Evolutionary conservation across 1,140 invertebrate genomes (phyloP).

Genomic region (Pseudomyrmex sp.): DNA sequence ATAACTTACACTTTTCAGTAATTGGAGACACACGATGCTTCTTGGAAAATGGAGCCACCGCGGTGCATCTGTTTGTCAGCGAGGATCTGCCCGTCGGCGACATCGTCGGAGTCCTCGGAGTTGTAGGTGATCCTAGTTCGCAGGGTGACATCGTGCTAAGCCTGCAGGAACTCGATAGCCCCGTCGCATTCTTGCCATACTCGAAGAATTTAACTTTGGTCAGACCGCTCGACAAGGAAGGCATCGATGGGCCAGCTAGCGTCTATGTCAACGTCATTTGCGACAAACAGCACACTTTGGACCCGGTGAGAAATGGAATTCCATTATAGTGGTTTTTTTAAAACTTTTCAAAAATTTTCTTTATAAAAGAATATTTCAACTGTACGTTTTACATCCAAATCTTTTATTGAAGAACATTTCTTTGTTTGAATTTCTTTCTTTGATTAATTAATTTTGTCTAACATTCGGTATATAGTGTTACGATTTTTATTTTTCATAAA

Average conservation of each 20-base stretch:
- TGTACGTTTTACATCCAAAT: too few relatives aligned
- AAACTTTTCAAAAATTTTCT: too few relatives aligned
- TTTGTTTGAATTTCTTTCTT: too few relatives aligned
- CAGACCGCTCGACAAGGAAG: slow-evolving; percentile 93
- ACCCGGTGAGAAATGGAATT: slow-evolving; percentile 86
- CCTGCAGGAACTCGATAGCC: slow-evolving; percentile 91
- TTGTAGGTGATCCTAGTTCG: slow-evolving; percentile 91
- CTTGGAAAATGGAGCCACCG: slow-evolving; percentile 94
- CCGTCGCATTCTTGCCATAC: slow-evolving; percentile 90
- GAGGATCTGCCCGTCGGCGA: slow-evolving; percentile 93
- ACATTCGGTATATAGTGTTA: not conserved
- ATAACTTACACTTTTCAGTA: slow-evolving; percentile 70
- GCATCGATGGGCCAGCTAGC: slow-evolving; percentile 91
- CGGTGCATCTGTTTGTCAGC: slow-evolving; percentile 95
- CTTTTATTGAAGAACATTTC: too few relatives aligned
- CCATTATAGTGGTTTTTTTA: not conserved
- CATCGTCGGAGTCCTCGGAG: slow-evolving; percentile 90
- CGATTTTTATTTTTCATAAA: slow-evolving; percentile 76
- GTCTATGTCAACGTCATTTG: slow-evolving; percentile 95
- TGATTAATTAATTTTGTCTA: too few relatives aligned
- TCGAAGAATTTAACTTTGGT: slow-evolving; percentile 93
- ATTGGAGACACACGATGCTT: slow-evolving; percentile 94
- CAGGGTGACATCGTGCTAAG: slow-evolving; percentile 92
- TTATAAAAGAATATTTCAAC: not conserved
- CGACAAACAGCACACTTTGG: slow-evolving; percentile 91